Conservation (phyloP, 2,888 invertebrate species). For the Drosophila setosimentum region DNA sequence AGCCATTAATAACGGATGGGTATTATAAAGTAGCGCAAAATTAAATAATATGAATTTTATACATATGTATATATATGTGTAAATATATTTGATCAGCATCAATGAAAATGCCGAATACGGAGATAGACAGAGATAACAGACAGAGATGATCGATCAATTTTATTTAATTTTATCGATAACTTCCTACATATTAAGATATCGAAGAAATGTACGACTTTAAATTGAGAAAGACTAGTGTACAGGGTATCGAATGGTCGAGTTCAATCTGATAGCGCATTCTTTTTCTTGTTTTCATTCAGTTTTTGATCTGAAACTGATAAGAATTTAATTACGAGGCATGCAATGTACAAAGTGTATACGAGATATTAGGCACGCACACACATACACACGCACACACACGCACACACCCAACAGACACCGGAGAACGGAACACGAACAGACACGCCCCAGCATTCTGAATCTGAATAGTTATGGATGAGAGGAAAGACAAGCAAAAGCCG, state of each 20-base stretch:
- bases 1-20: not conserved
- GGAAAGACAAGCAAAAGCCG: not conserved
- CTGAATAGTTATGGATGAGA: not conserved
- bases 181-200: not conserved
- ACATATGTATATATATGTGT: not conserved
- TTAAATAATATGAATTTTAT: not conserved
- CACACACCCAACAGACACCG: constrained; percentile 16
- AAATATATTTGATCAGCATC: not conserved
- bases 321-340: constrained; percentile 78
- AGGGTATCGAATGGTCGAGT: not conserved
- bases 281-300: constrained; percentile 26
- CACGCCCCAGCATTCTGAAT: constrained; percentile 18
- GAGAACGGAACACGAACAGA: constrained; percentile 34
- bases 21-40: not conserved
- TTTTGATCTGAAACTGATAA: constrained; percentile 69
- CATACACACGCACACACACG: constrained; percentile 34
- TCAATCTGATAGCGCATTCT: not conserved
- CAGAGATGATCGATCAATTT: not conserved
- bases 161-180: not conserved
- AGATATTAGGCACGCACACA: constrained; percentile 67
- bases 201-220: not conserved
- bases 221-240: not conserved
- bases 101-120: not conserved
- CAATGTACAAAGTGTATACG: constrained; percentile 71
- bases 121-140: not conserved